Evolutionary conservation across 2,797 vertebrate genomes (phyloP).

Genomic region (Pantherophis alleghaniensis): DNA sequence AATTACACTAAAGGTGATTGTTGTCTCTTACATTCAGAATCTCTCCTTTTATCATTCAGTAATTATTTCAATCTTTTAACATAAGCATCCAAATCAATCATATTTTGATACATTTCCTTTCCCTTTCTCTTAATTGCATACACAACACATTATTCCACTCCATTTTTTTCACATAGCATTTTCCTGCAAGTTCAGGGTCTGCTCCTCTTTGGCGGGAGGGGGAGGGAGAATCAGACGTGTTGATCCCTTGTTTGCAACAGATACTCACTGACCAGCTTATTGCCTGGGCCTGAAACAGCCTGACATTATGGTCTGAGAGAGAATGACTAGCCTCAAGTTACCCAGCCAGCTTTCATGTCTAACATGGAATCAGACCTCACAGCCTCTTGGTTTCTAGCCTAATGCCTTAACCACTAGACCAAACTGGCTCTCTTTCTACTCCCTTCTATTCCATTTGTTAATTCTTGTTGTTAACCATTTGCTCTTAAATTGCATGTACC

Average conservation of each 20-base stretch:
- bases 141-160: neutral
- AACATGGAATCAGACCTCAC: neutral
- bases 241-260: neutral
- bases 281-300: neutral
- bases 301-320: neutral
- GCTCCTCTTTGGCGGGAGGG: neutral
- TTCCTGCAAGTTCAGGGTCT: neutral
- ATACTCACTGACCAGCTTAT: neutral
- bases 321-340: neutral
- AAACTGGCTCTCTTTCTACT: neutral
- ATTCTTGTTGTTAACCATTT: neutral
- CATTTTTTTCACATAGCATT: neutral
- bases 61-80: neutral
- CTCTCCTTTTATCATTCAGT: neutral
- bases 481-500: neutral
- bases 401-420: neutral
- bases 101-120: neutral
- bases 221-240: neutral
- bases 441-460: neutral
- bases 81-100: neutral
- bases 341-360: neutral
- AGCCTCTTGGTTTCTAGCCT: neutral
- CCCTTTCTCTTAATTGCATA: neutral
- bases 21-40: neutral
- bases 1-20: neutral